Evolutionary conservation across 2,888 invertebrate genomes (phyloP), one percentile per base, ranked within the genome.

Genomic region (Zaprionus lineosus): DNA sequence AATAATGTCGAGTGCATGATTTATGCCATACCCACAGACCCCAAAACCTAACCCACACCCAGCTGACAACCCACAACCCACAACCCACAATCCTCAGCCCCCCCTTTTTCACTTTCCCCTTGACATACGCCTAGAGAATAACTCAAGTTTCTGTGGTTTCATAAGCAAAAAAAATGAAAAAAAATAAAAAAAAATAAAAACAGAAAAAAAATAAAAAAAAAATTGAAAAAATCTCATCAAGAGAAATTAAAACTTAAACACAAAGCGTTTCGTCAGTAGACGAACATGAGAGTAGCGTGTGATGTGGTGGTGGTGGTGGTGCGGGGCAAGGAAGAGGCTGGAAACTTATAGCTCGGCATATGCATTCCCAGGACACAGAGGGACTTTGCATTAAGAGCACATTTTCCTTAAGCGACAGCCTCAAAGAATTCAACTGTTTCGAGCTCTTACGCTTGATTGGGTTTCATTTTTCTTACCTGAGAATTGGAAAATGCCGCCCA

Each of bases 1-100:
- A 81, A 81, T 82, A 84, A 82, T 74, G 82, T 81, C 74, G 84
- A 84, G 82, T 81, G 72, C 83, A 77, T 71, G 77, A 77, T 76
- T 84, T 76, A 52, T 64, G 51, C 41, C 46, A 21, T 36, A 12
- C 28, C 18, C 15, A 6, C 8, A n/a, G n/a, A n/a, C n/a, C n/a
- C n/a, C n/a, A n/a, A n/a, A n/a, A n/a, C n/a, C n/a, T n/a, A n/a
- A n/a, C 1, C n/a, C n/a, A 12, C 47, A 19, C 18, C n/a, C n/a
- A n/a, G n/a, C n/a, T n/a, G n/a, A n/a, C n/a, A n/a, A 28, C 14
- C 11, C 31, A 4, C 29, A 40, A 1, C 31, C 14, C 31, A 7
- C 41, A 15, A 8, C 19, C 18, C 28, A 21, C 11, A 12, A n/a
- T n/a, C 19, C 6, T 8, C 11, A 14, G 14, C 19, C 34, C 18